Percentiles rank a stretch among this genome's conserved stretches.
Evolutionary conservation across 2,888 invertebrate species (phyloP).

Genomic region (Tetanocera ferruginea): DNA sequence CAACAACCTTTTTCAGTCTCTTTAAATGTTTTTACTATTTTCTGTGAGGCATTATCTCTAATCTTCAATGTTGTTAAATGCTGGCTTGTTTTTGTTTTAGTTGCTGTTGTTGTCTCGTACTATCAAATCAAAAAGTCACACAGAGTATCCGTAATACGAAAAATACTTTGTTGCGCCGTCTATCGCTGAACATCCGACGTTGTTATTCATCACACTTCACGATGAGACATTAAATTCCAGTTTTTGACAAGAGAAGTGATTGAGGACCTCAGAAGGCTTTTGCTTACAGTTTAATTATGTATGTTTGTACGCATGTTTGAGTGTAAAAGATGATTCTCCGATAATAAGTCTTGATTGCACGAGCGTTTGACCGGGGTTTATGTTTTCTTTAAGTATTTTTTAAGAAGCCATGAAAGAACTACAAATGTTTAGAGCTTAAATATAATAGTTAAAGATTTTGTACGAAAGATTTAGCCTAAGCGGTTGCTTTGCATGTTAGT

Average conservation of each 20-base stretch:
- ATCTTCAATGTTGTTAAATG: constrained; percentile 17
- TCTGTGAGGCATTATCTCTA: neutral
- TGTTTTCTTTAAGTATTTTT: no score
- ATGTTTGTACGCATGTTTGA: neutral
- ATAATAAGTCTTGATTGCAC: neutral
- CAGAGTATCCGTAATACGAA: constrained; percentile 7
- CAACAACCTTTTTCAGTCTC: neutral
- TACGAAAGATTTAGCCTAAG: no score
- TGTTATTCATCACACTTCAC: constrained; percentile 26
- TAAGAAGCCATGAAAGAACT: no score
- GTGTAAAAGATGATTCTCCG: neutral
- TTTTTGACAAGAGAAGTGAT: constrained; percentile 28
- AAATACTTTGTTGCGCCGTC: neutral
- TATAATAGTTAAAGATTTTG: no score
- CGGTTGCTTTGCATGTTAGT: no score
- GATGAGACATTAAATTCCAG: constrained; percentile 27
- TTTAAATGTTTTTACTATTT: neutral
- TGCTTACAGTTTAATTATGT: neutral
- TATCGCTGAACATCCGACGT: neutral
- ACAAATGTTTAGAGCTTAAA: no score
- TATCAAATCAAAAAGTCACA: constrained; percentile 6
- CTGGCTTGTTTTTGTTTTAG: neutral
- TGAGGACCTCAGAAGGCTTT: constrained; percentile 12
- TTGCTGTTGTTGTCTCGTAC: neutral
- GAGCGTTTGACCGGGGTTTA: neutral